Evolutionary conservation across 2,888 invertebrate genomes (phyloP).

Genomic region (Leptopilina syphax): DNA sequence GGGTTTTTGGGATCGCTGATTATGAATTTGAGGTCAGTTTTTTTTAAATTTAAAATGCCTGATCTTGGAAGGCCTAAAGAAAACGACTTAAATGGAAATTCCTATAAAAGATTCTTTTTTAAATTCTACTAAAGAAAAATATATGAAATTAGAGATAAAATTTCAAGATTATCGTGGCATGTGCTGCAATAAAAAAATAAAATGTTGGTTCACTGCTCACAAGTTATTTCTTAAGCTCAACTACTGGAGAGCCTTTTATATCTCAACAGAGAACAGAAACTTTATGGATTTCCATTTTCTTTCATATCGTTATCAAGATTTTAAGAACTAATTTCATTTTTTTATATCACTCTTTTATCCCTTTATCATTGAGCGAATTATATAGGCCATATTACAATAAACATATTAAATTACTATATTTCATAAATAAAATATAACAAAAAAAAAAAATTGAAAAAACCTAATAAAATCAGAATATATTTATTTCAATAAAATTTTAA

Average conservation of each 20-base stretch:
- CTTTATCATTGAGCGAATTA: no score
- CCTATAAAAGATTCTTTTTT: no score
- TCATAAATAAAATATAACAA: not conserved
- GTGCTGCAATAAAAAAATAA: constrained; percentile 5
- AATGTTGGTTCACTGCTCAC: not conserved
- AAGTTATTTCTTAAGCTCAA: constrained; percentile 21
- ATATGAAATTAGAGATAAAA: not conserved
- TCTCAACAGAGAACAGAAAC: constrained; percentile 15
- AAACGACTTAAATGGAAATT: no score
- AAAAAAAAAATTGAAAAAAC: not conserved
- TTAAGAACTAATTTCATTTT: not conserved
- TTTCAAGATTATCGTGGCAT: not conserved
- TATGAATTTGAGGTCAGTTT: no score
- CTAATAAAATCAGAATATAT: no score
- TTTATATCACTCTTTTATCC: no score
- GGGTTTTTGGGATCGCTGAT: no score
- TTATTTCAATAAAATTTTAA: no score
- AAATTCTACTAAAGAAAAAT: no score
- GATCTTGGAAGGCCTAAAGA: no score
- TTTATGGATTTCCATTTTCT: constrained; percentile 16
- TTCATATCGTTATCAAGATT: constrained; percentile 2
- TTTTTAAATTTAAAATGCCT: no score
- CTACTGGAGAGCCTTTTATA: constrained; percentile 21
- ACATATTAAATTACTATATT: not conserved
- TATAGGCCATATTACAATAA: not conserved